Evolutionary conservation across 2,797 vertebrate species (phyloP), one percentile per base, ranked within the genome.

Genomic region (Fringilla coelebs): DNA sequence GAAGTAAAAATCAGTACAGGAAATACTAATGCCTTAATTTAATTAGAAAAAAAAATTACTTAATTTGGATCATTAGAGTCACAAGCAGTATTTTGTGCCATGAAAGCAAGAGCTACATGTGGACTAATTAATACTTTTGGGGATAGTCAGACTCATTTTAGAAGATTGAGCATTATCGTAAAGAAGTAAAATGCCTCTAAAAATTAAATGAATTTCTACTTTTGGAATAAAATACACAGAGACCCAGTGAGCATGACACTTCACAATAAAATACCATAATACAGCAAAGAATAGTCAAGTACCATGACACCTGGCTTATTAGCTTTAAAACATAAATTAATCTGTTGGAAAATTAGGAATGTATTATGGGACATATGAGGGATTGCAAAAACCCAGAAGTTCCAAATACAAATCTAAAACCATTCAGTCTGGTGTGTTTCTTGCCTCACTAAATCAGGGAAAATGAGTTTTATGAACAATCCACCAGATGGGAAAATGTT

Each of bases 381-480:
- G 46, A 95, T 90, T 92, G 57, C 51, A 88, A 87, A 88, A 51
- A 36, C 36, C 34, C 70, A 83, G 81, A 88, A 60, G 22, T 96
- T 94, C 84, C 74, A 93, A 96, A 93, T 79, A 78, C 74, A 96
- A 97, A 93, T 90, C 49, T 95, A 88, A 96, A 96, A 48, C 45
- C 77, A 48, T 95, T 95, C 92, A 96, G 82, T 76, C 72, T 96
- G 43, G 11, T 92, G 60, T 82, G 48, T 72, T 97, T 67, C 58
- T 89, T 94, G 38, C 75, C 74, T 86, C 91, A 94, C 71, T 97
- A 98, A 98, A 97, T 98, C 96, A 97, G 34, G 86, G 93, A 72
- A 97, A 97, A 98, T 96, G 81, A 97, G 88, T 97, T 97, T 98
- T 97, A 97, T 93, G 93, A 97, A 96, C 97, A 97, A 92, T 94